A percentile compares a stretch with the other conserved stretches of the same genome.
phyloP scores from a whole-genome alignment of 1,140 invertebrate species.

The Sinonovacula constricta region DNA sequence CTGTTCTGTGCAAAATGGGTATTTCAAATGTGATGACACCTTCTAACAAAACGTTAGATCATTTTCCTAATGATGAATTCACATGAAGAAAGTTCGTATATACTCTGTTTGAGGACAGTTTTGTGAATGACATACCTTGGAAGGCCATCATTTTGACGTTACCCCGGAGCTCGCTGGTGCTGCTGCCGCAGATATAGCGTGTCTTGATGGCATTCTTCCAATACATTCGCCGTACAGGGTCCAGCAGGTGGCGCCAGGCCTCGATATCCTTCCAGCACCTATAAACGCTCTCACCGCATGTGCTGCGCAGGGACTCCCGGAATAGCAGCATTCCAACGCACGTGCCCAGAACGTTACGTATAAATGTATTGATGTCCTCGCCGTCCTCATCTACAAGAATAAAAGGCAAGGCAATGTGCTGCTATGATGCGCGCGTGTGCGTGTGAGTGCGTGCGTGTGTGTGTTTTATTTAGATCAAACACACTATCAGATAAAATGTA shows the following conservation, averaged over 20 bases:
- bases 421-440: no score
- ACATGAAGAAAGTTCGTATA: no score
- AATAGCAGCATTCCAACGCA: conserved; percentile 63
- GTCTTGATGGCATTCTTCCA: conserved; percentile 53
- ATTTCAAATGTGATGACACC: no score
- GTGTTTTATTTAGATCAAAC: no score
- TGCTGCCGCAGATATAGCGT: conserved; percentile 49
- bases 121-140: no score
- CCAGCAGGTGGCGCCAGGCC: conserved; percentile 36
- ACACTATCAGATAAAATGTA: no score
- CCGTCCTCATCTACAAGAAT: conserved; percentile 11
- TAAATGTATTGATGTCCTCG: conserved; percentile 24
- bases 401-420: no score
- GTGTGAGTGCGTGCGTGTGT: no score
- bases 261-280: conserved; percentile 64
- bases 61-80: no score
- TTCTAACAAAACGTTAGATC: no score
- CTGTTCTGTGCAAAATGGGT: no score
- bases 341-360: conserved; percentile 58
- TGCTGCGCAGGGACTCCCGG: conserved; percentile 56
- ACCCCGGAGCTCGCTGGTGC: conserved; percentile 14
- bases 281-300: conserved; percentile 56
- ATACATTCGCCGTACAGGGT: conserved; percentile 40
- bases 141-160: conserved; percentile 38
- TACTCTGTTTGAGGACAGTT: no score